Evolutionary conservation across 2,797 vertebrate species (phyloP).

Genomic region (Pantherophis vulpinus): DNA sequence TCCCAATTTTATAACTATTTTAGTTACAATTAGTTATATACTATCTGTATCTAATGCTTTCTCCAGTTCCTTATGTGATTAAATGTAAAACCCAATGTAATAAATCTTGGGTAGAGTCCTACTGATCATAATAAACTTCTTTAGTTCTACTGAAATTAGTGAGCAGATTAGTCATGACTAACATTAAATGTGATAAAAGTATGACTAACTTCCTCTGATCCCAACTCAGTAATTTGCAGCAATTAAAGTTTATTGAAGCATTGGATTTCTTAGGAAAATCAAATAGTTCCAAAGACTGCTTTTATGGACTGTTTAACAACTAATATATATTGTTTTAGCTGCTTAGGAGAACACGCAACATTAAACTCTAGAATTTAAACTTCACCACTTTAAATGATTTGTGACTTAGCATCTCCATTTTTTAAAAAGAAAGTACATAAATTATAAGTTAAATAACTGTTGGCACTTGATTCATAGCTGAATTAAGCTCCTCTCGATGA

Average conservation of each 20-base stretch:
- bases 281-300: conserved; percentile 64
- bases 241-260: conserved; percentile 59
- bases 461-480: background rate
- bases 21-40: background rate
- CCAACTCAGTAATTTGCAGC: conserved; percentile 46
- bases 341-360: conserved; percentile 44
- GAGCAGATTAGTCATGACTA: conserved; percentile 8
- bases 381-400: conserved; percentile 50
- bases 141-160: conserved; percentile 48
- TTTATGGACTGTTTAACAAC: conserved; percentile 58
- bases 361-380: conserved; percentile 33
- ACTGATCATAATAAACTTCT: background rate
- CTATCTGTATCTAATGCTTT: background rate
- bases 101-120: background rate
- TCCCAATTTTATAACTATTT: background rate
- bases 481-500: background rate
- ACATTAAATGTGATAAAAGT: background rate
- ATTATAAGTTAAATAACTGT: background rate
- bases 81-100: background rate
- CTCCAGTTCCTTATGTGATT: background rate
- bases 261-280: conserved; percentile 64
- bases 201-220: background rate
- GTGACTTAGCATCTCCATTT: conserved; percentile 12
- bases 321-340: conserved; percentile 66
- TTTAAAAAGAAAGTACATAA: background rate